phyloP scores from a whole-genome alignment of 1,140 invertebrate species.

The Piezodorus guildinii region DNA sequence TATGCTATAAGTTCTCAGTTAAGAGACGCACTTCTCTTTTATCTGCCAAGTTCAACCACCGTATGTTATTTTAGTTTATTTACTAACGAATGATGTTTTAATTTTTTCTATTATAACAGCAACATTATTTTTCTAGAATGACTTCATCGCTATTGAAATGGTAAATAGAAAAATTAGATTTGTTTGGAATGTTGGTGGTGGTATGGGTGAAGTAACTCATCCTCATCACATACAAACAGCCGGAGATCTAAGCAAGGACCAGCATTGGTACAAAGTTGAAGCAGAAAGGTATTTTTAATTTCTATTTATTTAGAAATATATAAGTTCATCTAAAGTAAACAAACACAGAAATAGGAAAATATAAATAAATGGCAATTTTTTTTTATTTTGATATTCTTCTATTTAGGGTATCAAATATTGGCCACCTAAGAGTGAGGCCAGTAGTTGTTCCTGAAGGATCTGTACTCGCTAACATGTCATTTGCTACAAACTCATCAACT shows the following conservation, averaged over 20 bases:
- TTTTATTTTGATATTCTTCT: constrained; percentile 17
- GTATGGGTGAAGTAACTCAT: constrained; percentile 49
- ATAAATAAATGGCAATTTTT: too few relatives aligned
- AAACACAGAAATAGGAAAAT: too few relatives aligned
- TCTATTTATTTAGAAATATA: neutral
- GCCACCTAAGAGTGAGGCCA: constrained; percentile 42
- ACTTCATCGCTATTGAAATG: constrained; percentile 71
- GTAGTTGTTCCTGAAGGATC: constrained; percentile 33
- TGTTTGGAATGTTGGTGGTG: constrained; percentile 65
- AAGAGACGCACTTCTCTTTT: constrained; percentile 51
- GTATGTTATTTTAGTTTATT: constrained; percentile 32
- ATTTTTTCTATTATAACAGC: neutral
- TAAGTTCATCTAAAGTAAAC: neutral
- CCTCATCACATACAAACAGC: constrained; percentile 36
- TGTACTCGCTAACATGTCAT: constrained; percentile 30
- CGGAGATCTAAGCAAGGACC: constrained; percentile 46
- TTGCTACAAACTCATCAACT: constrained; percentile 36
- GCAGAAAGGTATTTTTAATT: constrained; percentile 47
- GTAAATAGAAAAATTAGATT: constrained; percentile 59
- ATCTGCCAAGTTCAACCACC: constrained; percentile 47
- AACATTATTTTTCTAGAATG: constrained; percentile 33
- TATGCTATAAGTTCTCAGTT: constrained; percentile 48
- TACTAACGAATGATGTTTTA: neutral
- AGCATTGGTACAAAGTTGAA: constrained; percentile 60
- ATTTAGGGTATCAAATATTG: constrained; percentile 43